A percentile compares a stretch with the other conserved stretches of the same genome.
Conservation (phyloP, 2,113 vertebrate species). For the Brachyistius frenatus region DNA sequence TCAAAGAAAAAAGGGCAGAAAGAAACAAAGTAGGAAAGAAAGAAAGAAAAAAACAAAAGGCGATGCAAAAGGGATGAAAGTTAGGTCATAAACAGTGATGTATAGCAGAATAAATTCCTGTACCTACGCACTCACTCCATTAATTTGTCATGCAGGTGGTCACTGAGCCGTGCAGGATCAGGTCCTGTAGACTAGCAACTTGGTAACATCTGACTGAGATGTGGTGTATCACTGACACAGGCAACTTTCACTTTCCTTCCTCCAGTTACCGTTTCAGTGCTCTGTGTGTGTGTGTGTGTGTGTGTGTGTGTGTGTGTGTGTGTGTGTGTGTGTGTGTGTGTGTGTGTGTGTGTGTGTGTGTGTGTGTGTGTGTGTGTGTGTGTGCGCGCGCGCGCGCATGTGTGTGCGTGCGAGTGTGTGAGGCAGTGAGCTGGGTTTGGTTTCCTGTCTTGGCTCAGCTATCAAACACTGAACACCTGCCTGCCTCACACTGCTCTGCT, state of each 20-base stretch:
- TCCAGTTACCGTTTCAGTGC: constrained; percentile 66
- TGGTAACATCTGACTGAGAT: constrained; percentile 57
- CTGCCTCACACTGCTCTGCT: no score
- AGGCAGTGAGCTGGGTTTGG: constrained; percentile 40
- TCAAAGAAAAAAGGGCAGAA: not conserved
- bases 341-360: constrained; percentile 10
- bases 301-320: constrained; percentile 9
- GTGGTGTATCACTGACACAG: constrained; percentile 67
- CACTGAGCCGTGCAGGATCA: constrained; percentile 43
- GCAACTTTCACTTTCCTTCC: constrained; percentile 69
- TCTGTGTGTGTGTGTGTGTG: constrained; percentile 3
- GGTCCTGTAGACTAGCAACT: constrained; percentile 41
- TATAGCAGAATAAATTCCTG: not conserved
- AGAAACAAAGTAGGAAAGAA: not conserved
- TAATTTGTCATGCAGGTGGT: constrained; percentile 63
- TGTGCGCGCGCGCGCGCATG: constrained; percentile 15
- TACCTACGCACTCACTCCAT: constrained; percentile 26
- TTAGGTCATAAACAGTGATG: not conserved
- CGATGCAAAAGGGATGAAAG: not conserved
- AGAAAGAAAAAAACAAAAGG: not conserved
- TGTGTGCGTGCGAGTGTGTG: constrained; percentile 7
- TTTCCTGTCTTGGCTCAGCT: constrained; percentile 60
- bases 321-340: constrained; percentile 14
- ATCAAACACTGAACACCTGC: constrained; percentile 43
- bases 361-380: not conserved